phyloP scores from a whole-genome alignment of 2,888 invertebrate species.

The Ecdyonurus torrentis region DNA sequence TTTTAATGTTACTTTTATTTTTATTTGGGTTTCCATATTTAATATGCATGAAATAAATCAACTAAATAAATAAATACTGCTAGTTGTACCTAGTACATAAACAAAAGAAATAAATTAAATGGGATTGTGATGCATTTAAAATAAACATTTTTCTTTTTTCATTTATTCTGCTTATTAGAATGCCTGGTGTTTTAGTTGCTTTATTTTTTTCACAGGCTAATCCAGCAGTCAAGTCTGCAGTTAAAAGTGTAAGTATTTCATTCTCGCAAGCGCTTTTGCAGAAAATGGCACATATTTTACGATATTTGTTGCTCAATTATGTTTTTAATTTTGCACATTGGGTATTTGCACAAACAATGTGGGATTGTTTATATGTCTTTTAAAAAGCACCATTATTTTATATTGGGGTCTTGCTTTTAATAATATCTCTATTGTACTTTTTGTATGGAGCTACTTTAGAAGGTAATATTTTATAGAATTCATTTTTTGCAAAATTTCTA shows the following conservation, averaged over 20 bases:
- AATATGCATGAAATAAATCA: no score
- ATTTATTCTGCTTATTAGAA: slow-evolving; percentile 9
- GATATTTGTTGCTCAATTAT: not conserved
- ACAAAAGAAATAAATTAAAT: not conserved
- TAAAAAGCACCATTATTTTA: no score
- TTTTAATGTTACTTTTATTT: no score
- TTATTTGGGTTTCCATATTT: no score
- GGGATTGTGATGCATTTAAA: not conserved
- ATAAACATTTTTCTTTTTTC: slow-evolving; percentile 2
- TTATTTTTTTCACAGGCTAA: slow-evolving; percentile 55
- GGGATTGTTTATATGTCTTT: no score
- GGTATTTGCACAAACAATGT: no score
- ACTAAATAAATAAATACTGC: slow-evolving; percentile 2
- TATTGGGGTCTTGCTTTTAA: no score
- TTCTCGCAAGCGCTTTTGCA: not conserved
- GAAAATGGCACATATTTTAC: slow-evolving; percentile 5
- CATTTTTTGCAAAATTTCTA: no score
- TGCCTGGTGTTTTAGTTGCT: slow-evolving; percentile 9
- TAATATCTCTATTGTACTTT: no score
- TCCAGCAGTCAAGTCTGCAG: slow-evolving; percentile 84
- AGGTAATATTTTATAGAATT: no score
- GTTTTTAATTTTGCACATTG: not conserved
- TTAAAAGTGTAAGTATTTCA: slow-evolving; percentile 67
- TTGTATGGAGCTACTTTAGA: no score
- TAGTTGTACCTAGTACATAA: slow-evolving; percentile 8